Conservation (phyloP, 2,888 invertebrate genomes). For the Disparrhopalites patrizii region DNA sequence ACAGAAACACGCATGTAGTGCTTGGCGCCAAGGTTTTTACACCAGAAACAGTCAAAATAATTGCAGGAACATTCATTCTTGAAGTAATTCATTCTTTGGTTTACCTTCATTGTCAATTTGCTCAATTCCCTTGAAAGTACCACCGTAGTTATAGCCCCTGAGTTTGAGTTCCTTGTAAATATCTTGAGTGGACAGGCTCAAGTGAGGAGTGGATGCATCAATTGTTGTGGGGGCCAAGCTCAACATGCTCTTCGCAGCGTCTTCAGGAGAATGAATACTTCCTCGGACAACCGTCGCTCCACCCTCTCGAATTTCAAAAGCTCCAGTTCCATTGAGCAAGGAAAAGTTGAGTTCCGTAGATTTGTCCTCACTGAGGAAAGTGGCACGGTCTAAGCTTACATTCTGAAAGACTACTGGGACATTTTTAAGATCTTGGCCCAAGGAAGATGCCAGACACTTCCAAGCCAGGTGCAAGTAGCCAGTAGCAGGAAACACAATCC, state of each 20-base stretch:
- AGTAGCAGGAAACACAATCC: slow-evolving; percentile 77
- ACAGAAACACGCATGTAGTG: too few species aligned
- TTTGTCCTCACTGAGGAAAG: slow-evolving; percentile 79
- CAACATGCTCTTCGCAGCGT: slow-evolving; percentile 7
- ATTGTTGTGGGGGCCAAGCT: neutral
- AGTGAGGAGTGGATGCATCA: neutral
- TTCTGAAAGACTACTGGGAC: slow-evolving; percentile 82
- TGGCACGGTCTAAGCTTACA: slow-evolving; percentile 84
- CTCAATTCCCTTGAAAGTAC: slow-evolving; percentile 75
- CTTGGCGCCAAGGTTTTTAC: too few species aligned
- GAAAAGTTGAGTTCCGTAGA: slow-evolving; percentile 68
- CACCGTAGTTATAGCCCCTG: slow-evolving; percentile 80
- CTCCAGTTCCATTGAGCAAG: slow-evolving; percentile 60
- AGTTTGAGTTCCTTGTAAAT: slow-evolving; percentile 81
- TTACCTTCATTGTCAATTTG: slow-evolving; percentile 64
- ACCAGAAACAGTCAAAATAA: neutral
- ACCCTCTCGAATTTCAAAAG: slow-evolving; percentile 85
- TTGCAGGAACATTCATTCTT: neutral
- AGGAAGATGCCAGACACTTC: slow-evolving; percentile 76
- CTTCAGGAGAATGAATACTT: slow-evolving; percentile 54
- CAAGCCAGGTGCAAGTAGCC: slow-evolving; percentile 75
- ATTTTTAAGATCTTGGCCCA: slow-evolving; percentile 67
- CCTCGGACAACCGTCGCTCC: slow-evolving; percentile 79
- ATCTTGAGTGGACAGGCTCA: slow-evolving; percentile 55
- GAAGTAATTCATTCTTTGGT: neutral